Evolutionary conservation across 2,888 invertebrate species (phyloP).

Genomic region (Myopa testacea): DNA sequence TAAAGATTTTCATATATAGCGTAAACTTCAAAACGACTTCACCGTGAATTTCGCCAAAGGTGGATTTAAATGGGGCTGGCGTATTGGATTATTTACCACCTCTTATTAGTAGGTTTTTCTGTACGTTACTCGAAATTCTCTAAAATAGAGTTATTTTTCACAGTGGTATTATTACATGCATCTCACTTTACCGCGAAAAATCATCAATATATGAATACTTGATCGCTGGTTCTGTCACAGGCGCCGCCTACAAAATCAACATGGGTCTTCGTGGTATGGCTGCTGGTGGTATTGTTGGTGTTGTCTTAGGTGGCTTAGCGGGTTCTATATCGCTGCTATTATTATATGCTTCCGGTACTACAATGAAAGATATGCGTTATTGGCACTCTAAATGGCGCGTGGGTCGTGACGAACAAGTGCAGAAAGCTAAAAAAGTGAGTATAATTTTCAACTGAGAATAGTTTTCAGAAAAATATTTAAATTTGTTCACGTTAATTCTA

Average conservation of each 20-base stretch:
- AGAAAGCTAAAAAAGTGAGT: constrained; percentile 58
- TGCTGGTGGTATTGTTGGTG: constrained; percentile 77
- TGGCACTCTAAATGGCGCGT: constrained; percentile 72
- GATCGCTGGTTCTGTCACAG: constrained; percentile 74
- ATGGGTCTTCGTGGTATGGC: constrained; percentile 77
- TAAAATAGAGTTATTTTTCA: constrained; percentile 46
- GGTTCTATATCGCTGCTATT: constrained; percentile 72
- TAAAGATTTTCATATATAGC: constrained; percentile 65
- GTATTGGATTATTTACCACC: constrained; percentile 76
- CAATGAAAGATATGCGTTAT: constrained; percentile 75
- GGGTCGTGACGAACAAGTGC: constrained; percentile 63
- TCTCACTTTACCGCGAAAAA: constrained; percentile 77
- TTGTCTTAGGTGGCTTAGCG: constrained; percentile 72
- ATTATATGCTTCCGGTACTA: constrained; percentile 72
- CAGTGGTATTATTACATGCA: constrained; percentile 74
- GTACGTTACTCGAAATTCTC: neutral
- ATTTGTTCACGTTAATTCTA: constrained; percentile 22
- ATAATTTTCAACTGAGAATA: neutral
- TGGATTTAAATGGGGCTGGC: constrained; percentile 78
- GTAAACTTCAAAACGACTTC: constrained; percentile 78
- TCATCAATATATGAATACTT: constrained; percentile 77
- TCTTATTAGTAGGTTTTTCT: constrained; percentile 74
- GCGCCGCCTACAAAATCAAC: constrained; percentile 76
- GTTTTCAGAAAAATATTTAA: neutral
- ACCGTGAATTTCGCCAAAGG: constrained; percentile 78